phyloP scores from a whole-genome alignment of 2,113 vertebrate genomes.

The Solea senegalensis region DNA sequence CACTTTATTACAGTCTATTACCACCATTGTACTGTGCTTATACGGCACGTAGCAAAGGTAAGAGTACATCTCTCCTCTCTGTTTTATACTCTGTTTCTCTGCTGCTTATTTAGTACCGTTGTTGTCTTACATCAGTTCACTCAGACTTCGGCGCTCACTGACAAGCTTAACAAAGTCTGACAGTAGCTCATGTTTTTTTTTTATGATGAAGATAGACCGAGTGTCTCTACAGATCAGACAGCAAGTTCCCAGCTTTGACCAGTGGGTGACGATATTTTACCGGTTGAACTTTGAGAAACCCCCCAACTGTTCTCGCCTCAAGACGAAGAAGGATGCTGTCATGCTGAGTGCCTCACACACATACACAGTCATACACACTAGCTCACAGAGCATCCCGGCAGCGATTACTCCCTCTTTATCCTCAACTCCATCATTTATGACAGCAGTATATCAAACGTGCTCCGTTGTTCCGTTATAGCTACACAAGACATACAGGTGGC shows the following conservation, averaged over 20 bases:
- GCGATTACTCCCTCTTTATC: constrained; percentile 79
- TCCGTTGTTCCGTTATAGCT: constrained; percentile 55
- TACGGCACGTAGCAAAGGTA: no score
- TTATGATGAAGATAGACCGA: constrained; percentile 7
- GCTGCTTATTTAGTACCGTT: no score
- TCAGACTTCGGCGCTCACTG: constrained; percentile 7
- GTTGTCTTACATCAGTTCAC: no score
- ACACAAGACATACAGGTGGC: constrained; percentile 71
- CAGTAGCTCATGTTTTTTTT: constrained; percentile 21
- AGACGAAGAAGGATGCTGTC: constrained; percentile 82
- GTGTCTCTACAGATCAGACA: neutral
- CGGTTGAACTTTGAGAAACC: constrained; percentile 76
- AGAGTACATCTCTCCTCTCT: no score
- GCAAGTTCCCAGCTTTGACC: constrained; percentile 61
- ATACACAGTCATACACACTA: constrained; percentile 35
- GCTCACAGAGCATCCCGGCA: constrained; percentile 73
- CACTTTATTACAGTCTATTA: no score
- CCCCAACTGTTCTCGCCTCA: constrained; percentile 76
- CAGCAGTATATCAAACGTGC: constrained; percentile 68
- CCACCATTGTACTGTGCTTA: no score
- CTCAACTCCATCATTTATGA: constrained; percentile 78
- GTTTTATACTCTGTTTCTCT: no score
- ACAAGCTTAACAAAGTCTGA: neutral
- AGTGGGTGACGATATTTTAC: constrained; percentile 78
- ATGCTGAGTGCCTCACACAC: constrained; percentile 78